These are phyloP conservation scores for Corythornis madagascariensis DNA, from an alignment of 2,113 vertebrate species.

Conservation along the genomic window DNA sequence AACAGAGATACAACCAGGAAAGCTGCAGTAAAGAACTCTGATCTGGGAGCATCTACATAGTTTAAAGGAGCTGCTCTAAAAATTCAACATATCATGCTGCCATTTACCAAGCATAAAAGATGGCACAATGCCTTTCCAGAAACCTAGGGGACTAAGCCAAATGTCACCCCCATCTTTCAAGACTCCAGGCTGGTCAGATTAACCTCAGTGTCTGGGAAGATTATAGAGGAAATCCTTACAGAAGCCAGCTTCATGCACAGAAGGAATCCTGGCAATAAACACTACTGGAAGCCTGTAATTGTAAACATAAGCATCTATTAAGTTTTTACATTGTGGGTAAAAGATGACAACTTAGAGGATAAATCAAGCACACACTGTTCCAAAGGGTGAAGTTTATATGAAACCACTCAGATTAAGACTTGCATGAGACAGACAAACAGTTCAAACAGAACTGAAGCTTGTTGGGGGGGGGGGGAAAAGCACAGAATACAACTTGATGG, in stretches of 20 bases:
- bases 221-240: not conserved
- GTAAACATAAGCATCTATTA: not conserved
- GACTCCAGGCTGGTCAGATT: not conserved
- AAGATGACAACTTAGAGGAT: not conserved
- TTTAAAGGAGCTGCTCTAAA: not conserved
- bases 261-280: not conserved
- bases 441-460: not conserved
- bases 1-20: not conserved
- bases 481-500: not conserved
- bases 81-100: not conserved
- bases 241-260: not conserved
- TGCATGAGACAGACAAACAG: not conserved
- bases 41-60: not conserved
- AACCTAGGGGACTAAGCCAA: not conserved
- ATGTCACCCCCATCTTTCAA: not conserved
- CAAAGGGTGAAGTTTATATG: not conserved
- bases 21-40: not conserved
- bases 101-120: not conserved
- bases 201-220: not conserved
- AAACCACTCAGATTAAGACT: not conserved
- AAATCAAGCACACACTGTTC: not conserved
- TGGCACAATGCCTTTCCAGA: not conserved
- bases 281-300: not conserved
- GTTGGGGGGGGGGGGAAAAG: not conserved
- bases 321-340: not conserved